phyloP scores from a whole-genome alignment of 2,113 vertebrate genomes.

The Strix uralensis region DNA sequence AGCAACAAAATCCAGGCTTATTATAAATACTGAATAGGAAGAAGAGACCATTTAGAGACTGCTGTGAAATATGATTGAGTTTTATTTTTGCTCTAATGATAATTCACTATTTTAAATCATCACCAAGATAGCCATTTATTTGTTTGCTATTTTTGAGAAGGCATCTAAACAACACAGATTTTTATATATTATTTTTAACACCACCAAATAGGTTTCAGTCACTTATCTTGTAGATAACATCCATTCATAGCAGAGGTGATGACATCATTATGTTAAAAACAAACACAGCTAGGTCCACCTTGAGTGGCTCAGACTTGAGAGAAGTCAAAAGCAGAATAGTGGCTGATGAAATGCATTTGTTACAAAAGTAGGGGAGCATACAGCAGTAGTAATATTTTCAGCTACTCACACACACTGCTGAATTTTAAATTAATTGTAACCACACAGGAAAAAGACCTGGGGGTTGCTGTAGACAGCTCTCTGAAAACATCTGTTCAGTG shows the following conservation, averaged over 20 bases:
- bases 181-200: background rate
- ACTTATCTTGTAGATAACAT: background rate
- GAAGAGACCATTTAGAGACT: background rate
- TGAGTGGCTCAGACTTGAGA: background rate
- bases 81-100: background rate
- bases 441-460: slow-evolving; percentile 44
- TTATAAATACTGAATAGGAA: background rate
- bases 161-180: background rate
- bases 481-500: slow-evolving; percentile 52
- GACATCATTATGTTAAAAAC: background rate
- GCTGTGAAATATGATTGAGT: background rate
- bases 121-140: background rate
- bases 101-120: background rate
- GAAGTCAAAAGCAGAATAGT: background rate
- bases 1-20: background rate
- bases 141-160: background rate
- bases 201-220: background rate
- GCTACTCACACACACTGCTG: slow-evolving; percentile 28
- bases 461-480: slow-evolving; percentile 9
- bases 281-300: background rate
- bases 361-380: background rate
- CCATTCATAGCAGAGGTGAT: background rate
- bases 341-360: background rate
- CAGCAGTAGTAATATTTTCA: background rate
- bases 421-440: slow-evolving; percentile 44